A percentile compares a stretch with the other conserved stretches of the same genome.
phyloP scores from a whole-genome alignment of 2,113 vertebrate species.

The Lipotes vexillifer region DNA sequence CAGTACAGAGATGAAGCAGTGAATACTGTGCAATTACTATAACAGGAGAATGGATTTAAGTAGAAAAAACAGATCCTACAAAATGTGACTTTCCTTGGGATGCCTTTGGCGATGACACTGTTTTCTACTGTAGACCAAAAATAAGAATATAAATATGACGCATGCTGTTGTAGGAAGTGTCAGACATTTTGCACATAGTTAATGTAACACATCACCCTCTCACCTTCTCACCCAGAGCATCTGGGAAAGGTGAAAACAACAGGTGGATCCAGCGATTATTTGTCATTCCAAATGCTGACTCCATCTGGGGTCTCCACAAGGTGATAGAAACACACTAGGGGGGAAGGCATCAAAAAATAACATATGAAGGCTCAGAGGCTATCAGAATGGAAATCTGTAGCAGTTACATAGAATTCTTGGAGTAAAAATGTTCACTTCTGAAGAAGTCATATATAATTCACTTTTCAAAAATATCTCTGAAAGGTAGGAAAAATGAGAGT shows the following conservation, averaged over 20 bases:
- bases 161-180: not conserved
- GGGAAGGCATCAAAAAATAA: not conserved
- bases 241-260: not conserved
- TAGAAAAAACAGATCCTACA: not conserved
- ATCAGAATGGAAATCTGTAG: not conserved
- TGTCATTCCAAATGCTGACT: not conserved
- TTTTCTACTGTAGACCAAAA: not conserved
- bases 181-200: not conserved
- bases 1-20: not conserved
- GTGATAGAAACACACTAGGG: not conserved
- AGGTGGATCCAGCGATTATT: not conserved
- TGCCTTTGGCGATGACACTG: not conserved
- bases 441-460: not conserved
- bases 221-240: not conserved
- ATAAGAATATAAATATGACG: not conserved
- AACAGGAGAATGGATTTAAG: not conserved
- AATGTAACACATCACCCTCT: not conserved
- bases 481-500: conserved; percentile 35
- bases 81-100: not conserved
- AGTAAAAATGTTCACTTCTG: not conserved
- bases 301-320: not conserved
- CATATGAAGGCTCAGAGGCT: not conserved
- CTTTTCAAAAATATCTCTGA: conserved; percentile 10
- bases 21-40: not conserved
- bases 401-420: not conserved